A percentile compares a stretch with the other conserved stretches of the same genome.
Evolutionary conservation across 2,113 vertebrate genomes (phyloP).

Genomic region (Actenoides hombroni): DNA sequence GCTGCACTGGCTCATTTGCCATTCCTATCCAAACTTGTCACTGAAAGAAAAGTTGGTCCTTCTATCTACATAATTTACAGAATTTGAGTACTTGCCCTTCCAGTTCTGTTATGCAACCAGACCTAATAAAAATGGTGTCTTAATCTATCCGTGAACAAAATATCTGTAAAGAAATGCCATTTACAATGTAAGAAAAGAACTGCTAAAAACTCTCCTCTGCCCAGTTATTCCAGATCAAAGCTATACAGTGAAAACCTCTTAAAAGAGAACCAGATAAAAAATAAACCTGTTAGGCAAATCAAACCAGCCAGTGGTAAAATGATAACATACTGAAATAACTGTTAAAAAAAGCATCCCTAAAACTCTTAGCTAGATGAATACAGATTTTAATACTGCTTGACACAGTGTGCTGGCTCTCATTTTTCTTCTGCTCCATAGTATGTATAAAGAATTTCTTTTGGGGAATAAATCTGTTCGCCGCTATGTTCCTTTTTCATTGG

Average conservation of each 20-base stretch:
- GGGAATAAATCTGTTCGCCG: neutral
- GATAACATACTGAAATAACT: neutral
- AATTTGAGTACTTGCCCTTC: neutral
- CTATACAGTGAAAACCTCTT: neutral
- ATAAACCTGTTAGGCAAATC: conserved; percentile 20
- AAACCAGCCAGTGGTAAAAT: conserved; percentile 1
- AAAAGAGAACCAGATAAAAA: conserved; percentile 1
- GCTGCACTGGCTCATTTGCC: neutral
- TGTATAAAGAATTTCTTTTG: neutral
- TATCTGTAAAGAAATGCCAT: neutral
- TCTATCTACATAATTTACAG: neutral
- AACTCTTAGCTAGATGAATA: neutral
- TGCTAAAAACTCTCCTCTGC: neutral
- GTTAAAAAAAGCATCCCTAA: neutral
- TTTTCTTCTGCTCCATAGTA: neutral
- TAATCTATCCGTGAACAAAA: neutral
- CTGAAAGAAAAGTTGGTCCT: neutral
- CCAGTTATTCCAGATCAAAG: conserved; percentile 29
- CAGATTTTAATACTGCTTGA: neutral
- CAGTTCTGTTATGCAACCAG: neutral
- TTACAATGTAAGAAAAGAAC: neutral
- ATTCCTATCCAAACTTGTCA: neutral
- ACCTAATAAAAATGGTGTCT: neutral
- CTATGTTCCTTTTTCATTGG: neutral
- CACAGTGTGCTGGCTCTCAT: neutral